Evolutionary conservation across 2,113 vertebrate genomes (phyloP).

Genomic region (Neoarius graeffei): DNA sequence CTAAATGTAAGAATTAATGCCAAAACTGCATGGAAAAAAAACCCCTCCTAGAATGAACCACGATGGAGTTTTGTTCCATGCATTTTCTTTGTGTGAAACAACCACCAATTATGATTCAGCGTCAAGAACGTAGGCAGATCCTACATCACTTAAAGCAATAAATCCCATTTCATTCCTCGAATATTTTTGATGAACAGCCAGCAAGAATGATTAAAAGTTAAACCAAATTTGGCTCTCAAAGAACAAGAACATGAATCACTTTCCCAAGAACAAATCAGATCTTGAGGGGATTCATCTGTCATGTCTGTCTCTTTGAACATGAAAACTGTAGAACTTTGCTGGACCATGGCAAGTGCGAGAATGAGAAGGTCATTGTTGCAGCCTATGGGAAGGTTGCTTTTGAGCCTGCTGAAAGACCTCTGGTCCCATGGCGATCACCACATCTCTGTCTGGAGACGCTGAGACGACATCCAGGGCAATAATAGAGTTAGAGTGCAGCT

Average conservation of each 20-base stretch:
- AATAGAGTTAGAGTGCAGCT: conserved; percentile 41
- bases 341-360: not conserved
- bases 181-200: not conserved
- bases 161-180: not conserved
- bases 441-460: conserved; percentile 36
- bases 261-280: not conserved
- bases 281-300: not conserved
- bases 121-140: not conserved
- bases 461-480: conserved; percentile 40
- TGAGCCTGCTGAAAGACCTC: conserved; percentile 18
- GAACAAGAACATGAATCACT: conserved; percentile 11
- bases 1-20: conserved; percentile 2
- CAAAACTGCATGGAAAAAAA: not conserved
- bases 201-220: not conserved
- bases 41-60: conserved; percentile 21
- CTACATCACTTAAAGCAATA: not conserved
- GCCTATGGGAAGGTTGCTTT: conserved; percentile 51
- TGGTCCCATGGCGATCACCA: not conserved
- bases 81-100: not conserved
- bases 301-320: not conserved
- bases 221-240: not conserved
- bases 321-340: not conserved
- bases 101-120: conserved; percentile 14
- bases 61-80: conserved; percentile 16
- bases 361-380: conserved; percentile 46